A percentile compares a stretch with the other conserved stretches of the same genome.
These are phyloP conservation scores for Acleris sparsana DNA, from an alignment of 2,888 invertebrate species.

Conservation along the genomic window DNA sequence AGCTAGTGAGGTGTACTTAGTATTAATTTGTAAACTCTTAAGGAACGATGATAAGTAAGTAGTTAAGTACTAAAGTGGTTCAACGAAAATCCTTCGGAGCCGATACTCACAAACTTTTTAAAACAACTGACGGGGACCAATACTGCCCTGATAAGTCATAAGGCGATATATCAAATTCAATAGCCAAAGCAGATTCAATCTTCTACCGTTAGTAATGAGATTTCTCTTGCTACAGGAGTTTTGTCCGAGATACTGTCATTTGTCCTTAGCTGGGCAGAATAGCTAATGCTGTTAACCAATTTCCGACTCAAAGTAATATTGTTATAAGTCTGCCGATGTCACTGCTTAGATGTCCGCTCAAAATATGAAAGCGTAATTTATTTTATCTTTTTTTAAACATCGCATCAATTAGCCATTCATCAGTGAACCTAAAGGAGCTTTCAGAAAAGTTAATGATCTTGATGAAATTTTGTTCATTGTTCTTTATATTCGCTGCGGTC, in stretches of 20 bases:
- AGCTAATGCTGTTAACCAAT: constrained; percentile 26
- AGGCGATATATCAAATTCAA: no score
- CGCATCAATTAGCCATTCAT: not conserved
- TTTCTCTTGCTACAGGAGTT: no score
- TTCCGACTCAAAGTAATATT: constrained; percentile 17
- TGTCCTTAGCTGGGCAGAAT: no score
- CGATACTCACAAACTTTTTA: constrained; percentile 9
- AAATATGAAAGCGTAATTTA: not conserved
- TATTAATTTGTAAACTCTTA: no score
- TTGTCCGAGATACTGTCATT: no score
- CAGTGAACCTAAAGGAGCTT: not conserved
- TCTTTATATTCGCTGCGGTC: not conserved
- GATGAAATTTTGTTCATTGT: not conserved
- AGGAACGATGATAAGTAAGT: not conserved
- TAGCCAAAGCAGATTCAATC: no score
- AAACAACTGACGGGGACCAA: constrained; percentile 29
- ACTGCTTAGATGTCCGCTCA: constrained; percentile 2
- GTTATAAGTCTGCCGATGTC: constrained; percentile 11
- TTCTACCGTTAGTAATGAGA: no score
- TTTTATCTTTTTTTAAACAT: not conserved
- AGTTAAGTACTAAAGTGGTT: not conserved
- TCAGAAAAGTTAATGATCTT: not conserved
- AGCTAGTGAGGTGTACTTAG: no score
- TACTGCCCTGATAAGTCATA: not conserved
- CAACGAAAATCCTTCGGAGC: constrained; percentile 14